Percentiles rank a stretch among this genome's conserved stretches.
Evolutionary conservation across 1,140 invertebrate species (phyloP).

Genomic region (Ceratosolen solmsi): DNA sequence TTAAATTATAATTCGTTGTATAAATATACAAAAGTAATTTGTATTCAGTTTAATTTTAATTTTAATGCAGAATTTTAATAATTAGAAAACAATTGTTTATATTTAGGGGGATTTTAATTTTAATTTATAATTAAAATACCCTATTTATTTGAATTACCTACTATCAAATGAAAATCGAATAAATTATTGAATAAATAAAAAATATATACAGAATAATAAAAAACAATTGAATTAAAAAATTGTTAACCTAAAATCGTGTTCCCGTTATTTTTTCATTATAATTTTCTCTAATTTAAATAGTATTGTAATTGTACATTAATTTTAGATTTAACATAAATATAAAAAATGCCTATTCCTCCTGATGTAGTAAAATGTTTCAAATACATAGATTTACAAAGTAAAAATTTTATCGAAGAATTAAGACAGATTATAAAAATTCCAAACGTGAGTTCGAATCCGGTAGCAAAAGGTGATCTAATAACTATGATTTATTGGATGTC

Average conservation of each 20-base stretch:
- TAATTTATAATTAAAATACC: neutral
- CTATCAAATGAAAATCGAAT: neutral
- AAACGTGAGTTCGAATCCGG: slow-evolving; percentile 48
- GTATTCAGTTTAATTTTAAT: slow-evolving; percentile 23
- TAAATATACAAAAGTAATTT: slow-evolving; percentile 29
- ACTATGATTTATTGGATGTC: slow-evolving; percentile 62
- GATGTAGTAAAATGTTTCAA: slow-evolving; percentile 54
- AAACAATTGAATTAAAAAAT: slow-evolving; percentile 37
- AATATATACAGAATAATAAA: neutral
- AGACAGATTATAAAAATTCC: slow-evolving; percentile 50
- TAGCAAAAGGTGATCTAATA: slow-evolving; percentile 40
- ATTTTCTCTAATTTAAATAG: neutral
- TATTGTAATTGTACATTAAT: neutral
- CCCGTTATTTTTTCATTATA: neutral
- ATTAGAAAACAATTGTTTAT: slow-evolving; percentile 11
- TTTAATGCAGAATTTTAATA: slow-evolving; percentile 6
- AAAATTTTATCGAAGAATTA: slow-evolving; percentile 53
- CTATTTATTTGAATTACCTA: neutral
- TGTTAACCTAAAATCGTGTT: slow-evolving; percentile 4
- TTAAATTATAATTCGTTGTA: slow-evolving; percentile 3
- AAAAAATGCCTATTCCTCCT: slow-evolving; percentile 55
- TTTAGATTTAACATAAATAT: slow-evolving; percentile 41
- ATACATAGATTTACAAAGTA: slow-evolving; percentile 49
- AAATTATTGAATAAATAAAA: neutral
- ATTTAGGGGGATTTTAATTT: neutral